phyloP scores from a whole-genome alignment of 2,113 vertebrate genomes.

The Mystacornis crossleyi region DNA sequence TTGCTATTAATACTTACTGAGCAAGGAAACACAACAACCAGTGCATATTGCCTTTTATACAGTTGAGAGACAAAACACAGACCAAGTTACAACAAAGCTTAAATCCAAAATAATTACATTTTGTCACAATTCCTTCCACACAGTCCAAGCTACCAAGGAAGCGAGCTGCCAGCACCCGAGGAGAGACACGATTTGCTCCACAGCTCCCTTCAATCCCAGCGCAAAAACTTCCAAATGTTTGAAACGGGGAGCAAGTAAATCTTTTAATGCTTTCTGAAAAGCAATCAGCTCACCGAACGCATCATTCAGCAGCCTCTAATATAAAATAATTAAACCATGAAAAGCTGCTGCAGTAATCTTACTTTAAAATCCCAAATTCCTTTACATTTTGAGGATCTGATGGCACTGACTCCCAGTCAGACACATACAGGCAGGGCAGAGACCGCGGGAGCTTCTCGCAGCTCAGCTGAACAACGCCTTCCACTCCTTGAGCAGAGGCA shows the following conservation, averaged over 20 bases:
- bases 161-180: slow-evolving; percentile 41
- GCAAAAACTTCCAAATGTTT: slow-evolving; percentile 72
- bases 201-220: slow-evolving; percentile 73
- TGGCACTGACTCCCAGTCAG: slow-evolving; percentile 8
- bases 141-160: slow-evolving; percentile 75
- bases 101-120: slow-evolving; percentile 70
- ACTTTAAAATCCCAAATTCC: slow-evolving; percentile 56
- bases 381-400: slow-evolving; percentile 58
- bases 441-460: not conserved
- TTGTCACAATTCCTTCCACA: slow-evolving; percentile 78
- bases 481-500: slow-evolving; percentile 35
- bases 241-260: slow-evolving; percentile 73
- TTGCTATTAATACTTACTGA: not conserved
- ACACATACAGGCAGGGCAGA: not conserved
- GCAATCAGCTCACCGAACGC: slow-evolving; percentile 74
- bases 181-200: slow-evolving; percentile 70
- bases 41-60: not conserved
- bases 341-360: slow-evolving; percentile 52
- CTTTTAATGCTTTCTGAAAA: slow-evolving; percentile 79
- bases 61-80: slow-evolving; percentile 31
- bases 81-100: slow-evolving; percentile 27
- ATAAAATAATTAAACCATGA: slow-evolving; percentile 62
- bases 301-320: slow-evolving; percentile 74
- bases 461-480: slow-evolving; percentile 23
- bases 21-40: not conserved